phyloP scores from a whole-genome alignment of 2,113 vertebrate genomes.

The Psammodynastes pulverulentus region DNA sequence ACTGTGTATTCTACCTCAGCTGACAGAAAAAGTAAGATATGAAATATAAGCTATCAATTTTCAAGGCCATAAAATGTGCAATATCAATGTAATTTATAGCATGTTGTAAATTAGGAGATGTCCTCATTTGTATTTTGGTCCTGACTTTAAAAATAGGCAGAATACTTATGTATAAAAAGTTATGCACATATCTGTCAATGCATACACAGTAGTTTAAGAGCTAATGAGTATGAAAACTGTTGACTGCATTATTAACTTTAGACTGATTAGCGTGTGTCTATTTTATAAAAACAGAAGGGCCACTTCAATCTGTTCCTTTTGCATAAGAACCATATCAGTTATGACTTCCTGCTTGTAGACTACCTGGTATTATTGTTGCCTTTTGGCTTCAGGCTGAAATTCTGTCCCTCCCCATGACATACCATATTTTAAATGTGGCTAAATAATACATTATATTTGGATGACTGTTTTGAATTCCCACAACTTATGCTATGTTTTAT shows the following conservation, averaged over 20 bases:
- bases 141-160: not conserved
- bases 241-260: constrained; percentile 25
- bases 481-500: not conserved
- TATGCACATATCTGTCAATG: constrained; percentile 23
- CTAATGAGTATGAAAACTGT: constrained; percentile 29
- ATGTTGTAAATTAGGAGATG: constrained; percentile 19
- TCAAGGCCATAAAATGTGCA: constrained; percentile 13
- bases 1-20: constrained; percentile 17
- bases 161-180: not conserved
- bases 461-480: not conserved
- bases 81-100: not conserved
- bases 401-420: not conserved
- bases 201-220: not conserved
- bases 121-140: constrained; percentile 18
- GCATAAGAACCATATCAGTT: not conserved
- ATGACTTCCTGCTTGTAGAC: not conserved
- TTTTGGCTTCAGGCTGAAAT: not conserved
- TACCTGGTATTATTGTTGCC: not conserved
- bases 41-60: constrained; percentile 10
- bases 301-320: not conserved
- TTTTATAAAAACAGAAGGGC: constrained; percentile 34
- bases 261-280: constrained; percentile 18
- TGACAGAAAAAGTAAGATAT: constrained; percentile 23
- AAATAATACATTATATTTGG: not conserved
- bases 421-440: not conserved